Base-by-base conservation (phyloP, 2,888 invertebrate species). In the Erebia ligea region DNA sequence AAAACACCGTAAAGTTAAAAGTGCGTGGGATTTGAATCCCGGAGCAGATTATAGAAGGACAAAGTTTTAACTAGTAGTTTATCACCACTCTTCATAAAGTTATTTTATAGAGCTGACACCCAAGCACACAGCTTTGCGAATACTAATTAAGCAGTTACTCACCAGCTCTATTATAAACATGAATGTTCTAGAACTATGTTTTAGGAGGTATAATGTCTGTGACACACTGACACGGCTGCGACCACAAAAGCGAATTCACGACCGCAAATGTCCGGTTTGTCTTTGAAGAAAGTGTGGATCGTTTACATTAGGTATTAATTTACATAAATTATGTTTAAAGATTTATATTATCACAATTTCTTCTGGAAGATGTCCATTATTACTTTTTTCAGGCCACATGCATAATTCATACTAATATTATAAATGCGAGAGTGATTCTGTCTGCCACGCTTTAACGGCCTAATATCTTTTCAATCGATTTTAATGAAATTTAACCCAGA, bases 141-240 rank as follows among this genome's bases (percentile, higher is more conserved):
- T 17, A 17, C 17, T 59, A 48, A 45, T 45, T 62, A 21, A 21
- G 40, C 19, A 54, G 25, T 48, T 62, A 15, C 62, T 48, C 62
- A 5, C 48, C 5, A 45, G 48, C 45, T 15, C 17, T 61, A 62
- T 48, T 48, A 34, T 34, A 58, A 45, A 48, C 21, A 48, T 62
- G 48, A 15, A 45, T 65, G 52, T 25, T 54, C 8, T 54, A 19
- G 59, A 59, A n/a, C 45, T 59, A 34, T 21, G 58, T 65, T 65
- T 58, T 69, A 50, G 40, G n/a, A 58, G 42, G 42, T 50, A 65
- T 21, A 69, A 57, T 59, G 50, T 66, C 45, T 52, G 45, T 54
- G 70, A 54, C 70, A 70, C 66, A 70, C 59, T 70, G 19, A 61
- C 70, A 66, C 70, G 52, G 17, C 42, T 42, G 5, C 5, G n/a